Evolutionary conservation across 2,113 vertebrate species (phyloP), one percentile per base, ranked within the genome.

Genomic region (Calyptomena viridis): DNA sequence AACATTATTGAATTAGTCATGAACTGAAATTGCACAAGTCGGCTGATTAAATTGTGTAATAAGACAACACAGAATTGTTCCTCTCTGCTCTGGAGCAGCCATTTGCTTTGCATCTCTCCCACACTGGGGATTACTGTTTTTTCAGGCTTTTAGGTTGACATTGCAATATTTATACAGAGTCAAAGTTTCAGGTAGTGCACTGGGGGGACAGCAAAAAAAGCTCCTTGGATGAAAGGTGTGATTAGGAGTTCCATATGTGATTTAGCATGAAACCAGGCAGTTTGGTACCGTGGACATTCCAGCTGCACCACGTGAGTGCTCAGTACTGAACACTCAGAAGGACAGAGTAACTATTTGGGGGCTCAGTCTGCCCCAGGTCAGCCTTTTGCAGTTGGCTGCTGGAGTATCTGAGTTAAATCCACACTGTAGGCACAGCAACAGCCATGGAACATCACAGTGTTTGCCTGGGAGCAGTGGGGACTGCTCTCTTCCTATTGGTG

Each of bases 1-100:
- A 76, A 33, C 56, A 30, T 90, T 63, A 76, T 39, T 79, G 93
- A 74, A 53, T 92, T 58, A 69, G 55, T 73, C 76, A 44, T 53
- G 39, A 85, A 39, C 15, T 40, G 42, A 40, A 80, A 39, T n/a
- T n/a, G 27, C 63, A 28, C 17, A 3, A 12, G 49, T 52, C 37
- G 50, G 1, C 44, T 77, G 73, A 37, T 40, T 24, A 46, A 84
- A 77, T 7, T 25, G 53, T 50, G 1, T 49, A 24, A 63, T 53
- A 27, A 33, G 3, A 17, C 14, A 24, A 1, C 3, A 1, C 11
- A 40, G 64, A 31, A 50, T 49, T 9, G 4, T 23, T 3, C 13
- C 9, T 56, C 64, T 53, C 33, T 50, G 24, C 64, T 60, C 46
- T 6, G 47, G 71, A 46, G 52, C 60, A 78, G n/a, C 37, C 10